Evolutionary conservation across 2,888 invertebrate species (phyloP), one percentile per base, ranked within the genome.

Genomic region (Rhyacophila evoluta): DNA sequence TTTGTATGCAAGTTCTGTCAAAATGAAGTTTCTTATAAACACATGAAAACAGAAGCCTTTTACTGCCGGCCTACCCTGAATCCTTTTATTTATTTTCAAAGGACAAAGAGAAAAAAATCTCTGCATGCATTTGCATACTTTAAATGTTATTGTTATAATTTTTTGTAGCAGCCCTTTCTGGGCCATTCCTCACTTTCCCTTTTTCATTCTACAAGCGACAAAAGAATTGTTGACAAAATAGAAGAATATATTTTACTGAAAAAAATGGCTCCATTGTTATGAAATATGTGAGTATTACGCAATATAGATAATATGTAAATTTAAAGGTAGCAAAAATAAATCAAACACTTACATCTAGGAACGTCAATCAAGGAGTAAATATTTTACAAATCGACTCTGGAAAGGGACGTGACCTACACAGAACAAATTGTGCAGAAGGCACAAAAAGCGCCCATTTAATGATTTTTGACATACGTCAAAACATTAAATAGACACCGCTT

Each of bases 71-170:
- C 12, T 19, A 55, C 55, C 55, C 19, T 55, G 55, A 39, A 55
- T 55, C 55, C 55, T 55, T 55, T 55, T 55, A 19, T 55, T 55
- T 55, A 10, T 55, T 55, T 55, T 55, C 10, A 55, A 55, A 55
- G 19, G 12, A 55, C 19, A 55, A 19, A 19, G 10, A 19, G 55
- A 55, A 19, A 55, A 19, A 19, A 10, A 55, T 55, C 55, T 55
- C 1, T 55, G 55, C 55, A 19, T 19, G 19, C 55, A 55, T 55
- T 55, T 55, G 55, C 55, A 55, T 33, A 33, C 29, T 33, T 33
- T 2, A 33, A 33, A 33, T 55, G 19, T 55, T 19, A 55, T 55
- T 55, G 19, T 55, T 55, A 15, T 19, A 19, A 6, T 15, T 41
- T 55, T 55, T 55, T 55, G 55, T 55, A 8, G 12, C 10, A 55